phyloP scores from a whole-genome alignment of 2,113 vertebrate species.

The Dermatemys mawii region DNA sequence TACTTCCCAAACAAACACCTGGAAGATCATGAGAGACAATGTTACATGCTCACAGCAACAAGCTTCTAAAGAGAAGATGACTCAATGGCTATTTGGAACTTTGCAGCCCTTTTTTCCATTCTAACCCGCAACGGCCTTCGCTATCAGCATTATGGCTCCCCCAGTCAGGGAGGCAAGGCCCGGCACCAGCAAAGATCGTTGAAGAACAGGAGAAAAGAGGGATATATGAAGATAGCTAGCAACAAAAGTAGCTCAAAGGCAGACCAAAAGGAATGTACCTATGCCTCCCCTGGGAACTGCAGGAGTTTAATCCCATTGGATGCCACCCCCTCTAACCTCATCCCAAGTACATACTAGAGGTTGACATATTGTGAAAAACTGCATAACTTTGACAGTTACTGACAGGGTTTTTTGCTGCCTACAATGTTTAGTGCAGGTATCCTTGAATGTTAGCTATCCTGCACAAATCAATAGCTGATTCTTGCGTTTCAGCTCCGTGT shows the following conservation, averaged over 20 bases:
- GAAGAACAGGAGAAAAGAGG: neutral
- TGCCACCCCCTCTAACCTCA: neutral
- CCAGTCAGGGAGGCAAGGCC: neutral
- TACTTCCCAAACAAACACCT: neutral
- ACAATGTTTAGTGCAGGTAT: neutral
- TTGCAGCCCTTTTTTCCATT: neutral
- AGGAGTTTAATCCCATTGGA: neutral
- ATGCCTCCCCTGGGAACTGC: neutral
- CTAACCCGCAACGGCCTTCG: neutral
- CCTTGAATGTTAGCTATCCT: neutral
- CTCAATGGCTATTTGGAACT: neutral
- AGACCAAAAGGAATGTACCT: neutral
- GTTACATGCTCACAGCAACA: neutral
- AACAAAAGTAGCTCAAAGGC: neutral
- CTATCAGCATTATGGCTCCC: neutral
- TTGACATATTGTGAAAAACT: neutral
- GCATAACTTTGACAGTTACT: neutral
- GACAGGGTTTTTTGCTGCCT: neutral
- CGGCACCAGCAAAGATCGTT: neutral
- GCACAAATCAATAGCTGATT: neutral
- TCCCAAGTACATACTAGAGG: neutral
- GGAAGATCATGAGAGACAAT: neutral
- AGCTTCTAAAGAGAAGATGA: neutral
- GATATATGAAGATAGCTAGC: neutral
- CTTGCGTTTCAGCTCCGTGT: neutral